Conservation (phyloP, 2,797 vertebrate species). For the Sylvia borin region DNA sequence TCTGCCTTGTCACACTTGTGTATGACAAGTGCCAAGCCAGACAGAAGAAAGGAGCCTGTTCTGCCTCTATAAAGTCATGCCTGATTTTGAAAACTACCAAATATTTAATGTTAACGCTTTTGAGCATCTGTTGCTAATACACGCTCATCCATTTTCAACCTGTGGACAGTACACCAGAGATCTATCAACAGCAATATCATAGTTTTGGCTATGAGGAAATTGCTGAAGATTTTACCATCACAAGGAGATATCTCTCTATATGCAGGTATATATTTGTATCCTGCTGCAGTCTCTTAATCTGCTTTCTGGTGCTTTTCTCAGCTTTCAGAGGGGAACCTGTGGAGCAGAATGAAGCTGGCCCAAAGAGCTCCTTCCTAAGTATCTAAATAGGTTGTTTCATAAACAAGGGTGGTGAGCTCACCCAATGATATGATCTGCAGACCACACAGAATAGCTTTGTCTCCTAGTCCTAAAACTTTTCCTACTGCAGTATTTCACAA, state of each 20-base stretch:
- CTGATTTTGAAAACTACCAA: neutral
- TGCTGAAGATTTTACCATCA: neutral
- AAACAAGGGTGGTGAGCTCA: fast-evolving
- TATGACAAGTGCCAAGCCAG: neutral
- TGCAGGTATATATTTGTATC: neutral
- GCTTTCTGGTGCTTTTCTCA: neutral
- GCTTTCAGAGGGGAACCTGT: neutral
- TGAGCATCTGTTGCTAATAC: neutral
- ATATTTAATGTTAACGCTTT: neutral
- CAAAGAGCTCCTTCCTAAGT: neutral
- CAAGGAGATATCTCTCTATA: fast-evolving
- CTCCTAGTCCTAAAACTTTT: neutral
- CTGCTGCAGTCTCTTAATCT: neutral
- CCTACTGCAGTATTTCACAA: neutral
- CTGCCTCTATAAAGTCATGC: neutral
- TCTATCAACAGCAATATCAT: neutral
- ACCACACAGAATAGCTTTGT: neutral
- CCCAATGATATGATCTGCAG: neutral
- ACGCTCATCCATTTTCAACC: neutral
- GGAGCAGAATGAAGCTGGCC: neutral
- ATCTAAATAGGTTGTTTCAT: neutral
- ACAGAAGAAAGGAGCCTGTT: neutral
- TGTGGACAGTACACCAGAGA: neutral
- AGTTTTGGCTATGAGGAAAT: neutral
- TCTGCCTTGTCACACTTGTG: neutral